Evolutionary conservation across 2,888 invertebrate species (phyloP).

Genomic region (Brenthis daphne): DNA sequence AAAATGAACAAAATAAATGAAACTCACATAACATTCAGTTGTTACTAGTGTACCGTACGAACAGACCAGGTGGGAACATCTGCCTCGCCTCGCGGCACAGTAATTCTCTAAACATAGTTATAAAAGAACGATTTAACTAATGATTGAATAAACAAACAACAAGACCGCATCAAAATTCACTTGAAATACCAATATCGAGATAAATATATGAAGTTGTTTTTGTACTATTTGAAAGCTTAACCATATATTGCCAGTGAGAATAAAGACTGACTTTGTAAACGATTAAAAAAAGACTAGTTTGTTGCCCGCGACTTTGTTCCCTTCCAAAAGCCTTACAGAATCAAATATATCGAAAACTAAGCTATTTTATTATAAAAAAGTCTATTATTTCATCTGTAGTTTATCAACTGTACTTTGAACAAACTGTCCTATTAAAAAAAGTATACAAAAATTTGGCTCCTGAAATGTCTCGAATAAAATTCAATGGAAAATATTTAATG

Average conservation of each 20-base stretch:
- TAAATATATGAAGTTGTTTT: constrained; percentile 24
- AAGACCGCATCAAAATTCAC: constrained; percentile 20
- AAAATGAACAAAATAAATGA: no score
- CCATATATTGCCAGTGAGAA: constrained; percentile 11
- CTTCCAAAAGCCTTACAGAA: background rate
- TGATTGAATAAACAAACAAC: constrained; percentile 1
- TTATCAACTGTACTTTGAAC: background rate
- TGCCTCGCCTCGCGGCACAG: constrained; percentile 72
- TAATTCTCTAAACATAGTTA: constrained; percentile 61
- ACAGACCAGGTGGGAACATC: constrained; percentile 66
- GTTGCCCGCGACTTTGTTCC: constrained; percentile 9
- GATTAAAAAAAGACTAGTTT: constrained; percentile 23
- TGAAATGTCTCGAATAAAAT: background rate
- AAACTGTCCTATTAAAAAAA: constrained; percentile 7
- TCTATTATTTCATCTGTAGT: background rate
- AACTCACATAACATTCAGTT: no score
- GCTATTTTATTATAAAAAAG: background rate
- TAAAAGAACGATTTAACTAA: constrained; percentile 27
- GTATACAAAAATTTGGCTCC: background rate
- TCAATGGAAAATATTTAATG: constrained; percentile 2
- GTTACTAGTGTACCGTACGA: constrained; percentile 12
- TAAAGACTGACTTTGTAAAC: constrained; percentile 24
- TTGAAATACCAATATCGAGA: constrained; percentile 14
- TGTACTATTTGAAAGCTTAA: constrained; percentile 27
- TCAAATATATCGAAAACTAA: background rate